Percentiles rank a stretch among this genome's conserved stretches.
phyloP scores from a whole-genome alignment of 2,113 vertebrate species.

The Corydoras sp. region DNA sequence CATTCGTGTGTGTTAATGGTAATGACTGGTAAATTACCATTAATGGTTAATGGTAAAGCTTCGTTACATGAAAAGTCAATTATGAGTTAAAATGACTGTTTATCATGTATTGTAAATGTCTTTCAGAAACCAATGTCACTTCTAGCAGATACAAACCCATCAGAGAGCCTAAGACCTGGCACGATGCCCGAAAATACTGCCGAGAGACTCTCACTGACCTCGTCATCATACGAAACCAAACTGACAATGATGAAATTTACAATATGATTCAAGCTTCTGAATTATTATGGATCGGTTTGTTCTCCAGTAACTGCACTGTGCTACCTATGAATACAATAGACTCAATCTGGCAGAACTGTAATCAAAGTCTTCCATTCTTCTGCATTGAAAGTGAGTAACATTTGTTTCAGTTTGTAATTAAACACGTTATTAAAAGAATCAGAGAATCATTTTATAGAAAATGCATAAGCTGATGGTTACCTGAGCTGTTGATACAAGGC shows the following conservation, averaged over 20 bases:
- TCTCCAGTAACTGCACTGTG: conserved; percentile 14
- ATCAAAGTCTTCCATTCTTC: neutral
- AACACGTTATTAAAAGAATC: neutral
- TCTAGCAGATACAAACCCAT: neutral
- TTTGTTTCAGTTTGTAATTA: neutral
- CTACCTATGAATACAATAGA: neutral
- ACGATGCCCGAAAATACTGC: conserved; percentile 15
- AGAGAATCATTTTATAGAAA: too few species aligned
- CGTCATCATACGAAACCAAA: conserved; percentile 10
- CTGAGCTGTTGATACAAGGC: too few species aligned
- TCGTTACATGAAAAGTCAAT: too few species aligned
- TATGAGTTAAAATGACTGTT: too few species aligned
- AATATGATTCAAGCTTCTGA: neutral
- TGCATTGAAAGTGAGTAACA: conserved; percentile 20
- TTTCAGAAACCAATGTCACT: too few species aligned
- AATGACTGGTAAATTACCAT: too few species aligned
- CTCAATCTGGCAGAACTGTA: neutral
- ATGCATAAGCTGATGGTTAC: too few species aligned
- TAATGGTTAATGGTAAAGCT: too few species aligned
- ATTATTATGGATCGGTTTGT: conserved; percentile 17
- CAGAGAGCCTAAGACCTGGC: neutral
- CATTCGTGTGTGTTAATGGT: too few species aligned
- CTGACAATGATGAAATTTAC: neutral
- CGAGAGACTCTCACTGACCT: conserved; percentile 3
- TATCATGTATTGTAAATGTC: too few species aligned